phyloP scores from a whole-genome alignment of 2,113 vertebrate genomes.

The Tachysurus vachellii region DNA sequence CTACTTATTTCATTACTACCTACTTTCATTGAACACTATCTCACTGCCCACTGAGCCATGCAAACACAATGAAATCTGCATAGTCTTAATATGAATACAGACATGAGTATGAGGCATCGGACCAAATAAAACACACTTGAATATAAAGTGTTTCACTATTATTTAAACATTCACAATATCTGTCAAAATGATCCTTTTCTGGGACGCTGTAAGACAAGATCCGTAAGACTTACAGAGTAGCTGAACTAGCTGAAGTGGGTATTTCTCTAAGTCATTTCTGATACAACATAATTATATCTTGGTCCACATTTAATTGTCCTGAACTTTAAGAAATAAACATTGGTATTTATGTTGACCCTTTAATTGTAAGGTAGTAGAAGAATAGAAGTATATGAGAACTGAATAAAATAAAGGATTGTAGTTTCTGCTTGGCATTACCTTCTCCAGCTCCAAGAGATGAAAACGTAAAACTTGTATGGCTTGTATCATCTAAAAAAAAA shows the following conservation, averaged over 20 bases:
- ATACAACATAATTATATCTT: not conserved
- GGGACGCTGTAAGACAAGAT: not conserved
- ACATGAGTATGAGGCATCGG: conserved; percentile 51
- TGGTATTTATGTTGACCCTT: conserved; percentile 94
- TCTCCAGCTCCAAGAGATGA: conserved; percentile 99
- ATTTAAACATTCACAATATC: conserved; percentile 60
- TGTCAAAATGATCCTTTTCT: not conserved
- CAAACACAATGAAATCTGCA: conserved; percentile 38
- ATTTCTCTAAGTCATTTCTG: not conserved
- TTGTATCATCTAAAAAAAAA: conserved; percentile 97
- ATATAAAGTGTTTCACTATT: conserved; percentile 50
- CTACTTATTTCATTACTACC: conserved; percentile 80
- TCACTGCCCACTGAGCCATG: conserved; percentile 45
- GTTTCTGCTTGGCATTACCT: conserved; percentile 83
- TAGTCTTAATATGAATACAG: not conserved
- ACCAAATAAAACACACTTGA: conserved; percentile 5
- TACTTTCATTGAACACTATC: conserved; percentile 61
- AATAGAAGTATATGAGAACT: conserved; percentile 90
- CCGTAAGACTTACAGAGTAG: not conserved
- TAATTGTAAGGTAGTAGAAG: conserved; percentile 85
- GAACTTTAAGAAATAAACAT: conserved; percentile 87
- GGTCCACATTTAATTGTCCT: conserved; percentile 81
- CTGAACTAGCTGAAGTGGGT: not conserved
- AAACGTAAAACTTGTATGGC: conserved; percentile 99
- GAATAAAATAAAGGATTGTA: conserved; percentile 70